These are phyloP conservation scores for Papilio glaucus DNA, from an alignment of 1,140 invertebrate species.

Conservation along the genomic window DNA sequence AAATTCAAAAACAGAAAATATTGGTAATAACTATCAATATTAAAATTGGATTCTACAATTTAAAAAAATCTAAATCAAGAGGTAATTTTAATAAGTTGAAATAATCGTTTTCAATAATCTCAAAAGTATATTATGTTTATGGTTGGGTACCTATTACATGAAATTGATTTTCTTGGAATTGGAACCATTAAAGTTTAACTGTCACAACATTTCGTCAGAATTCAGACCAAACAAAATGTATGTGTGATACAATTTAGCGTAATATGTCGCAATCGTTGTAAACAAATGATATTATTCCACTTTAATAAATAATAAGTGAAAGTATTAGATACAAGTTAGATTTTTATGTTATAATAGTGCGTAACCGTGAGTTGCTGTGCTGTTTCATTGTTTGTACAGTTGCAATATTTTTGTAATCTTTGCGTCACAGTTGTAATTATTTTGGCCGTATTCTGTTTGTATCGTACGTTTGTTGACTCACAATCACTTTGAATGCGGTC, in stretches of 20 bases:
- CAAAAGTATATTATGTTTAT: not conserved
- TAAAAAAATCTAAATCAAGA: too few relatives aligned
- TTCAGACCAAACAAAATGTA: constrained; percentile 49
- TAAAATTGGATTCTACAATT: too few relatives aligned
- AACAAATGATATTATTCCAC: constrained; percentile 32
- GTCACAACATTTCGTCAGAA: constrained; percentile 67
- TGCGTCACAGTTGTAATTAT: constrained; percentile 69
- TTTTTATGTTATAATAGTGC: constrained; percentile 18
- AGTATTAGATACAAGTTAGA: constrained; percentile 8
- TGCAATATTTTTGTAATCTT: constrained; percentile 65
- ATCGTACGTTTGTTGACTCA: constrained; percentile 63
- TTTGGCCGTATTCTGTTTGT: constrained; percentile 63
- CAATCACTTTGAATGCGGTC: constrained; percentile 44
- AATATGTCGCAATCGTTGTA: constrained; percentile 43
- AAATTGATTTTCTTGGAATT: constrained; percentile 32
- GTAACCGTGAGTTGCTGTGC: constrained; percentile 35
- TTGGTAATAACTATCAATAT: too few relatives aligned
- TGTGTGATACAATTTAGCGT: constrained; percentile 53
- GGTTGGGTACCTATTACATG: not conserved
- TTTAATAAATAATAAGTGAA: constrained; percentile 31
- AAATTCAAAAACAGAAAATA: too few relatives aligned
- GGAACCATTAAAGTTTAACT: constrained; percentile 48
- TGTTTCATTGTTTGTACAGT: constrained; percentile 53
- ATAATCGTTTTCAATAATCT: not conserved
- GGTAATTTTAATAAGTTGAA: not conserved